Percentiles rank a stretch among this genome's conserved stretches.
phyloP scores from a whole-genome alignment of 2,113 vertebrate genomes.

The Melanerpes formicivorus region DNA sequence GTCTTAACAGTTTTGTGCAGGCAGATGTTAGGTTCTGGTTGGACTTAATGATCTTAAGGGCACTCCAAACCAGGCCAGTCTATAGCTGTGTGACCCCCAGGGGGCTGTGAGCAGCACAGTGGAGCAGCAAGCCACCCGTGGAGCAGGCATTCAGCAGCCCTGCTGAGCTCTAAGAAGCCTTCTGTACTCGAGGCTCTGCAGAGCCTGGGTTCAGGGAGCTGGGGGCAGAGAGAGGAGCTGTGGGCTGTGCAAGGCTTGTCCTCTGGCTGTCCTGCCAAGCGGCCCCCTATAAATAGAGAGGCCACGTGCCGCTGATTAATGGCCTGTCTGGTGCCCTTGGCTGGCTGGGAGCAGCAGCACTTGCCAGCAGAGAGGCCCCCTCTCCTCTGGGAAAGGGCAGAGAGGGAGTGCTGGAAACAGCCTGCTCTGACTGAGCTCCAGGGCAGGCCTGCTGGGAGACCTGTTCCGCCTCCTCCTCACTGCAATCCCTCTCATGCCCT shows the following conservation, averaged over 20 bases:
- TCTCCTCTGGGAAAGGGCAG: neutral
- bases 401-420: neutral
- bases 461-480: neutral
- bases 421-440: neutral
- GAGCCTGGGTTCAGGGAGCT: neutral
- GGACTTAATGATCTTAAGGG: no score
- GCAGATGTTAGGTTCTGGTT: no score
- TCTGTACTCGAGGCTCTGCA: accelerated
- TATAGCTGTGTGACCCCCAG: no score
- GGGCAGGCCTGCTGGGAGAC: neutral
- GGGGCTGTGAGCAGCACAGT: accelerated
- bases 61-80: no score
- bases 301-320: slow-evolving; percentile 23
- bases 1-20: no score
- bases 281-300: neutral
- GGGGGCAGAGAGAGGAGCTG: accelerated
- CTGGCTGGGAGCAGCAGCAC: neutral
- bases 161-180: neutral
- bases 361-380: neutral
- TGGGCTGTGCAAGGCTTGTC: neutral
- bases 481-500: neutral
- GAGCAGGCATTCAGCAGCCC: neutral
- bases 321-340: neutral
- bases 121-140: accelerated
- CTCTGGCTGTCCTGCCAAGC: neutral